Evolutionary conservation across 2,888 invertebrate genomes (phyloP).

Genomic region (Craniophora ligustri): DNA sequence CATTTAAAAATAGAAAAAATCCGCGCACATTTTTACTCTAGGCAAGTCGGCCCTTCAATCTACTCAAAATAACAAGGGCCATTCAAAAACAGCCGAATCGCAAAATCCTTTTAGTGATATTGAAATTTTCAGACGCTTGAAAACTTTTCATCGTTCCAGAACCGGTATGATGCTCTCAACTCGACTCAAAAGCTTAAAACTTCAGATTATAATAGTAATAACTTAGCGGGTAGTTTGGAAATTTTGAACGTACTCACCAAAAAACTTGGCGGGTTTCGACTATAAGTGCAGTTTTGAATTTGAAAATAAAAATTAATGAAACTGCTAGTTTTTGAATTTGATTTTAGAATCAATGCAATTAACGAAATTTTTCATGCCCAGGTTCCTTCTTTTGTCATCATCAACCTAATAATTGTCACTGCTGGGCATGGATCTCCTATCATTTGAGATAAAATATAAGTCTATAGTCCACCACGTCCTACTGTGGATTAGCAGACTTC

Average conservation of each 20-base stretch:
- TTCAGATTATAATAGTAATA: slow-evolving; percentile 52
- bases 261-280: too few relatives aligned
- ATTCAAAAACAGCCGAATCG: slow-evolving; percentile 60
- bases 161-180: slow-evolving; percentile 38
- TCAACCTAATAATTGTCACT: too few relatives aligned
- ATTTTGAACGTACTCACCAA: slow-evolving; percentile 21
- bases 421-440: too few relatives aligned
- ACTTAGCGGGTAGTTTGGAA: slow-evolving; percentile 35
- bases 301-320: slow-evolving; percentile 2
- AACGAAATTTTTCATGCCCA: too few relatives aligned
- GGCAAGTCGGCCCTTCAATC: slow-evolving; percentile 29
- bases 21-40: slow-evolving; percentile 19
- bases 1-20: slow-evolving; percentile 26
- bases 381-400: too few relatives aligned
- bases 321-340: background rate
- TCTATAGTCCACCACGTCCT: too few relatives aligned
- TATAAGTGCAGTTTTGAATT: slow-evolving; percentile 30
- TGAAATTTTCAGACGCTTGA: slow-evolving; percentile 59
- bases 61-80: slow-evolving; percentile 52
- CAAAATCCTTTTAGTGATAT: slow-evolving; percentile 66
- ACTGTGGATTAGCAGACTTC: too few relatives aligned
- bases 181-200: slow-evolving; percentile 38
- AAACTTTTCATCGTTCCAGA: slow-evolving; percentile 50
- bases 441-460: too few relatives aligned
- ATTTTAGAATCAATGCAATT: slow-evolving; percentile 14